Base-by-base conservation (phyloP, 2,113 vertebrate species). In the Callaeas wilsoni region DNA sequence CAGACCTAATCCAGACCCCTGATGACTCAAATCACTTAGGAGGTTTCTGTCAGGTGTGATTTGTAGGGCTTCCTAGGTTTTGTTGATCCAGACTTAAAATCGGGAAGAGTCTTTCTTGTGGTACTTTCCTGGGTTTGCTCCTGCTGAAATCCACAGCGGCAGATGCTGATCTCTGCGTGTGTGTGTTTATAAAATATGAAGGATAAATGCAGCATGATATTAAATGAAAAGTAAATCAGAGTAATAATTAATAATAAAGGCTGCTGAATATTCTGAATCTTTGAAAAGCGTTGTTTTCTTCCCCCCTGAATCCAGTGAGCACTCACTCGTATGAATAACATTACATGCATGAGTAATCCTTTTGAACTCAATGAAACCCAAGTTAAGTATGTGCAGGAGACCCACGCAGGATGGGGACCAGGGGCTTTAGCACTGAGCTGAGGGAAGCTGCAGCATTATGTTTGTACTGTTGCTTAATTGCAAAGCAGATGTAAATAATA, bases 301-400 rank as follows among this genome's bases (percentile, higher is more conserved):
- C 89, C 42, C 74, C 77, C 59, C 46, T 39, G 35, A 70, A 91
- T 94, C 91, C 63, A 85, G 78, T 65, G 46, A 97, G 85, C 91
- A 90, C 87, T 97, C 95, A 94, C 20, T 96, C 68, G 32, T 94
- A 90, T 94, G 90, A 97, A 90, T 92, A 96, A 84, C 59, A 93
- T 95, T 88, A 86, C 79, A 83, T 67, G 85, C 83, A 84, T 93
- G 94, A 96, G 92, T 96, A 96, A 92, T 67, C 68, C 39, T 78
- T 97, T 95, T 93, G 85, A 96, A 94, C 79, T 90, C 93, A 92
- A 60, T 95, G 95, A 96, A 94, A 96, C 71, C 22, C 64, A 80
- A 80, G 91, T 65, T 87, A 91, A 91, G 64, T 67, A 81, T n/a
- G 71, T 86, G 83, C 50, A 81, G 79, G 52, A 88, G 55, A 47